A percentile compares a stretch with the other conserved stretches of the same genome.
phyloP scores from a whole-genome alignment of 2,797 vertebrate genomes.

The Mycteria americana region DNA sequence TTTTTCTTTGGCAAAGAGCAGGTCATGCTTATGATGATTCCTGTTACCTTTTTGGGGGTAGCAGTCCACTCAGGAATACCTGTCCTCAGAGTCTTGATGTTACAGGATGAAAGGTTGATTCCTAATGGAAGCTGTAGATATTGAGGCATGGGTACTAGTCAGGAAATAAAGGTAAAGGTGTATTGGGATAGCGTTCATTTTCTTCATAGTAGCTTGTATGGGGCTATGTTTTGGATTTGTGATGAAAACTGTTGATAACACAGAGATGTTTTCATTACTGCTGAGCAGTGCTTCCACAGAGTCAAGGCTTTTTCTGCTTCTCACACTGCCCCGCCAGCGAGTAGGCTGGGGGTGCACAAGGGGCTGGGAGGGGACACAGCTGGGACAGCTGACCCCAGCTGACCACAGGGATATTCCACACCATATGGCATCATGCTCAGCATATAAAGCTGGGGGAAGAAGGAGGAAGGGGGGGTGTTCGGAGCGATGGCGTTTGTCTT shows the following conservation, averaged over 20 bases:
- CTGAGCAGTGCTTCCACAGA: not conserved
- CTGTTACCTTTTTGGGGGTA: not conserved
- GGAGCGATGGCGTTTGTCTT: not conserved
- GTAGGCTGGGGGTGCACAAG: too few relatives aligned
- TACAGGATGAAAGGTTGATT: not conserved
- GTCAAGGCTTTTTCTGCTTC: not conserved
- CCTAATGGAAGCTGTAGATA: not conserved
- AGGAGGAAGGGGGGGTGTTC: not conserved
- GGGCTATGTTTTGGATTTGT: not conserved
- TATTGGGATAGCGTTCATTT: not conserved
- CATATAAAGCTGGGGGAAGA: too few relatives aligned
- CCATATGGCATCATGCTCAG: too few relatives aligned
- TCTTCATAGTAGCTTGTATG: not conserved
- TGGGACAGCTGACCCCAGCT: too few relatives aligned
- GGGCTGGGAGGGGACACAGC: too few relatives aligned
- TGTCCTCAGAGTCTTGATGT: not conserved
- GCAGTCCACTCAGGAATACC: not conserved
- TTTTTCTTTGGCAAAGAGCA: not conserved
- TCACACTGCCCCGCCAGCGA: not conserved
- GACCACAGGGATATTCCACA: too few relatives aligned
- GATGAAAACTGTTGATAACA: not conserved
- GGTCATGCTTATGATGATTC: not conserved
- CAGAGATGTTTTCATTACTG: not conserved
- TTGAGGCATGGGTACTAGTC: not conserved
- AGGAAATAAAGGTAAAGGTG: not conserved